Base-by-base conservation (phyloP, 2,888 invertebrate species). In the Parnassius smintheus region DNA sequence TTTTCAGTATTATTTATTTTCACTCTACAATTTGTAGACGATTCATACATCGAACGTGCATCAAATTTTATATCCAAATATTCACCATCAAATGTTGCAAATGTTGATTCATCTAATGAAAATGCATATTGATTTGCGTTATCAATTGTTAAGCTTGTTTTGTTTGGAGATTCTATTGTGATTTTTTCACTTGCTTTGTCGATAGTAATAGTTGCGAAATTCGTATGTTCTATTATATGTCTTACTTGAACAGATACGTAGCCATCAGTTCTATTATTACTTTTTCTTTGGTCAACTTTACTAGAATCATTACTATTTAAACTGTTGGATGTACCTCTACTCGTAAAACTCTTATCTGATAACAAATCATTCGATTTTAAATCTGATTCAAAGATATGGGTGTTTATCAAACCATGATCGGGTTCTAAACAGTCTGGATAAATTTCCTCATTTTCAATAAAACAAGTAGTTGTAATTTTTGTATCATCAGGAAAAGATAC, bases 171-270 rank as follows among this genome's bases (percentile, higher is more conserved):
- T 44, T 82, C 81, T 2, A 90, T 71, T 8, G 78, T 73, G 65
- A 91, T 76, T 58, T 76, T 78, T 9, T 70, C 78, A 63, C 75
- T 79, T 44, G 77, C 72, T 73, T 85, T 87, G 70, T 92, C 84
- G 64, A 92, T 81, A 53, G 81, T 82, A 18, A 93, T 80, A n/a
- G 91, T 88, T n/a, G 92, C 85, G 70, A 92, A 93, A 77, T 92
- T 87, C 46, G 79, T 76, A 80, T 93, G 93, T 74, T 93, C 93
- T 65, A 91, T 77, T 1, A 81, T 82, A 68, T 78, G 85, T 52
- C 78, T 68, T 10, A 86, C 65, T 66, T 83, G 79, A 10, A 91
- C 71, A n/a, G 84, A 85, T 61, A 89, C 56, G 66, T 83, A 91
- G 9, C 90, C 90, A 71, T 90, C 90, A 0, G 67, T 72, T 65